Conservation (phyloP, 37 sponge, comb jelly and placozoan species). For the Bolinopsis microptera region DNA sequence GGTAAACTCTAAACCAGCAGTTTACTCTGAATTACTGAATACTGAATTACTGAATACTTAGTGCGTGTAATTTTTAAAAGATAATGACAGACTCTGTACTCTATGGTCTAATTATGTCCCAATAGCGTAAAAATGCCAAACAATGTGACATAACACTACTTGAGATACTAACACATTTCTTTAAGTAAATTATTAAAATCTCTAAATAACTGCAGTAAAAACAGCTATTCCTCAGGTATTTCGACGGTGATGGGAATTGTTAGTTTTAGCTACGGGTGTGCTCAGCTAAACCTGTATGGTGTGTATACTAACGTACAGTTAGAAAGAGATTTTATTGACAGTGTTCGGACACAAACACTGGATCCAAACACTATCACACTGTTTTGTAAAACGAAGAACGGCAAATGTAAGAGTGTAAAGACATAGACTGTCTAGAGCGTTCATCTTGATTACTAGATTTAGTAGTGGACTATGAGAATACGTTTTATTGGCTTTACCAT, state of each 20-base stretch:
- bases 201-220: no score
- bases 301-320: background rate
- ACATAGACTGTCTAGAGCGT: background rate
- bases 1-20: no score
- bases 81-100: no score
- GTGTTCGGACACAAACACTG: background rate
- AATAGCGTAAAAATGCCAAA: no score
- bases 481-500: no score
- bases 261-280: conserved; percentile 39
- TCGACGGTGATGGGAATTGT: background rate
- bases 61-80: no score
- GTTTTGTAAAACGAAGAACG: background rate
- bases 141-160: no score
- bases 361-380: background rate
- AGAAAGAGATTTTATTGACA: background rate
- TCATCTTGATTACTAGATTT: background rate
- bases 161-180: no score
- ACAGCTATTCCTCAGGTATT: background rate
- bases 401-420: background rate
- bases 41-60: no score
- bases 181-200: no score
- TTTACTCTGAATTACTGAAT: no score
- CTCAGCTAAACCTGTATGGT: background rate
- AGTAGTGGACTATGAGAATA: background rate
- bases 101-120: no score